These are phyloP conservation scores for Plectrocnemia conspersa DNA, from an alignment of 1,140 invertebrate species.

Conservation along the genomic window DNA sequence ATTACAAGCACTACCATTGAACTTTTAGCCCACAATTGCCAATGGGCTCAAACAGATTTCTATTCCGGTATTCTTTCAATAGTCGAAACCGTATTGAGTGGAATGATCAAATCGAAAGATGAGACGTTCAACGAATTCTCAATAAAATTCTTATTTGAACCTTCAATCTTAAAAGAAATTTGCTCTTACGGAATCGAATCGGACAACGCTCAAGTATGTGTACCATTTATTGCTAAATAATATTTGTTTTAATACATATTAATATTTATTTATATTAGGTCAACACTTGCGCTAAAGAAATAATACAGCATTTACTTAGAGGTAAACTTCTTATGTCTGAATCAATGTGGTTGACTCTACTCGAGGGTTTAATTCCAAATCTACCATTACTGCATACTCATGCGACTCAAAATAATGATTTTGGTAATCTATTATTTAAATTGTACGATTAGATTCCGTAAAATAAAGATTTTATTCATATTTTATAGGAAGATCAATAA, in stretches of 20 bases:
- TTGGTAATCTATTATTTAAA: conserved; percentile 38
- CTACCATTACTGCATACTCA: conserved; percentile 50
- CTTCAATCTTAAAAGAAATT: conserved; percentile 58
- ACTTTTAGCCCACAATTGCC: conserved; percentile 47
- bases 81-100: conserved; percentile 42
- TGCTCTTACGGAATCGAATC: conserved; percentile 56
- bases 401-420: conserved; percentile 43
- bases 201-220: conserved; percentile 29
- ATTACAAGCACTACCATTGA: conserved; percentile 44
- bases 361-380: conserved; percentile 54
- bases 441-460: conserved; percentile 33
- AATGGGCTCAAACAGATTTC: conserved; percentile 41
- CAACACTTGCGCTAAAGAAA: conserved; percentile 53
- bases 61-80: conserved; percentile 40
- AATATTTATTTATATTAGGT: conserved; percentile 43
- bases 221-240: neutral
- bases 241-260: neutral
- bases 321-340: conserved; percentile 56
- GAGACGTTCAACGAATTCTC: conserved; percentile 39
- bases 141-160: conserved; percentile 52
- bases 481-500: conserved; percentile 51
- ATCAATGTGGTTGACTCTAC: conserved; percentile 53
- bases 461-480: neutral
- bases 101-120: conserved; percentile 38
- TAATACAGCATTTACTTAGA: conserved; percentile 58